Evolutionary conservation across 2,888 invertebrate species (phyloP).

Genomic region (Orthosia incerta): DNA sequence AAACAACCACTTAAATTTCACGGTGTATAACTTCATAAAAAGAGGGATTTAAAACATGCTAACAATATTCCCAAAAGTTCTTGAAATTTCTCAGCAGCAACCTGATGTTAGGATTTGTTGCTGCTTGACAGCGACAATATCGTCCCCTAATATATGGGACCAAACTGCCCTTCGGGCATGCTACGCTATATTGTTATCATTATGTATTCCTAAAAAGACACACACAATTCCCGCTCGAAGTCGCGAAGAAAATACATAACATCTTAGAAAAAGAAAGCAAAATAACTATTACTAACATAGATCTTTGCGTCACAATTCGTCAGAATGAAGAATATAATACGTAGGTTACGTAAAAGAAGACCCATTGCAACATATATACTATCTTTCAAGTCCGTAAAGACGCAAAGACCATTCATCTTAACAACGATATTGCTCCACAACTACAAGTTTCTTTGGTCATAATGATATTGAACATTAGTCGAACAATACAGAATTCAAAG

Average conservation of each 20-base stretch:
- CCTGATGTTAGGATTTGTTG: too few relatives aligned
- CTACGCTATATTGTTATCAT: too few relatives aligned
- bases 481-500: slow-evolving; percentile 24
- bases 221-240: not conserved
- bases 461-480: slow-evolving; percentile 36
- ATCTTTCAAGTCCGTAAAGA: not conserved
- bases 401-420: slow-evolving; percentile 13
- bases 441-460: slow-evolving; percentile 6
- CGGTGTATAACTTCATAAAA: not conserved
- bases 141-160: too few relatives aligned
- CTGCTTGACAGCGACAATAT: too few relatives aligned
- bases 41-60: not conserved
- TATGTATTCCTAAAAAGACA: too few relatives aligned
- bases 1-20: too few relatives aligned
- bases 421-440: slow-evolving; percentile 23
- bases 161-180: too few relatives aligned
- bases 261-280: not conserved
- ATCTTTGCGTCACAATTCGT: not conserved
- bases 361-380: slow-evolving; percentile 4
- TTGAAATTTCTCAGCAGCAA: too few relatives aligned
- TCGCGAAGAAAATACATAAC: not conserved
- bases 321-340: not conserved
- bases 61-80: not conserved
- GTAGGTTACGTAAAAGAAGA: not conserved
- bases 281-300: not conserved